A percentile compares a stretch with the other conserved stretches of the same genome.
phyloP scores from a whole-genome alignment of 1,140 invertebrate species.

The Drosophila virilis region DNA sequence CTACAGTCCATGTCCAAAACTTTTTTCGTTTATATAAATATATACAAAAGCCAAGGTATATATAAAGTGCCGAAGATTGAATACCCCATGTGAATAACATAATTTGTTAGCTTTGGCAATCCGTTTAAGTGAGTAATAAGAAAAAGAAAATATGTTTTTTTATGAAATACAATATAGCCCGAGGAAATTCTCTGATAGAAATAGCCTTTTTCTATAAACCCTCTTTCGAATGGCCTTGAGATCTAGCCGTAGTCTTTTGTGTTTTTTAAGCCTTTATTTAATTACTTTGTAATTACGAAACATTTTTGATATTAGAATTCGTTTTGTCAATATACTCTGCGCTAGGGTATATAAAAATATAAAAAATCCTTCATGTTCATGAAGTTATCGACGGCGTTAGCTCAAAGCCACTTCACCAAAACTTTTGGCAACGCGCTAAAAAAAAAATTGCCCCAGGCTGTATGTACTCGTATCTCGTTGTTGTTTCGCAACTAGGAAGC shows the following conservation, averaged over 20 bases:
- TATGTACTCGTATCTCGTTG: conserved; percentile 19
- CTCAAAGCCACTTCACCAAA: conserved; percentile 50
- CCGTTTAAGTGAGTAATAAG: neutral
- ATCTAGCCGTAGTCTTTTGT: no score
- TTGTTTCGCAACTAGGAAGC: conserved; percentile 15
- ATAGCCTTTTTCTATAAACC: no score
- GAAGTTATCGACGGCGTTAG: conserved; percentile 71
- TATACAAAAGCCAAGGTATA: neutral
- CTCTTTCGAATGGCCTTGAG: no score
- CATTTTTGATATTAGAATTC: no score
- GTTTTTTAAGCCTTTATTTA: no score
- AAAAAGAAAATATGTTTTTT: no score
- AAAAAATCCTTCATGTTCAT: conserved; percentile 62
- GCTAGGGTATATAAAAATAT: conserved; percentile 19
- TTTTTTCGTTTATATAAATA: neutral
- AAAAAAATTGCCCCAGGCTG: conserved; percentile 21
- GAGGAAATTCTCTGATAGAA: no score
- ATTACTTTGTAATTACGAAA: no score
- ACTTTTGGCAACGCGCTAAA: conserved; percentile 28
- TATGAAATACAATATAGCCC: no score
- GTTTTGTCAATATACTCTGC: neutral
- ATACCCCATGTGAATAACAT: neutral
- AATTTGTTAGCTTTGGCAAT: neutral
- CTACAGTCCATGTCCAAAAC: neutral
- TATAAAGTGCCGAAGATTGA: neutral